These are phyloP conservation scores for Drosophila imparisetae DNA, from an alignment of 2,888 invertebrate species.

Conservation along the genomic window DNA sequence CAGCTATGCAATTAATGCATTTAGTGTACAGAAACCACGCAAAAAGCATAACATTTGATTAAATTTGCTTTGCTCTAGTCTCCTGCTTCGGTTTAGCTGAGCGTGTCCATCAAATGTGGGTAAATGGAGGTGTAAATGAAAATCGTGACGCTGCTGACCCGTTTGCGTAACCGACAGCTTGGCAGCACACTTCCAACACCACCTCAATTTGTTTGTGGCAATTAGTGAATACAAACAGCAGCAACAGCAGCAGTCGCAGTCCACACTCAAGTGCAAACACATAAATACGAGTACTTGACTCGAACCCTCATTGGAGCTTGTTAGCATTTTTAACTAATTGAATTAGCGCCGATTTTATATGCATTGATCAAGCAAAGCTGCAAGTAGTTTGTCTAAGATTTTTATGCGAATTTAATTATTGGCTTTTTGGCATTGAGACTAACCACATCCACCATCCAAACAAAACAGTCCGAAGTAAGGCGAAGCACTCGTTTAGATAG, in stretches of 20 bases:
- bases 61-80: slow-evolving; percentile 23
- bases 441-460: neutral
- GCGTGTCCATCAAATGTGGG: slow-evolving; percentile 46
- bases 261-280: slow-evolving; percentile 21
- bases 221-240: slow-evolving; percentile 64
- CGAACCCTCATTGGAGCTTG: slow-evolving; percentile 32
- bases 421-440: slow-evolving; percentile 43
- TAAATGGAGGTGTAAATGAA: slow-evolving; percentile 39
- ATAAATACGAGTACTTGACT: slow-evolving; percentile 32
- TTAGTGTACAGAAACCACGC: neutral
- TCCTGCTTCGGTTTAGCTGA: slow-evolving; percentile 10
- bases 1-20: neutral
- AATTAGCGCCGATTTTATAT: slow-evolving; percentile 65
- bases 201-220: slow-evolving; percentile 50
- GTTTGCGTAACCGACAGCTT: slow-evolving; percentile 62
- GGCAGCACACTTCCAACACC: slow-evolving; percentile 58
- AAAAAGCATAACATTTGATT: slow-evolving; percentile 4
- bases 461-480: slow-evolving; percentile 8
- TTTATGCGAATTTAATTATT: slow-evolving; percentile 64
- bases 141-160: slow-evolving; percentile 67
- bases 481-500: slow-evolving; percentile 35
- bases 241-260: slow-evolving; percentile 12
- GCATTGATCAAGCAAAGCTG: slow-evolving; percentile 21
- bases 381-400: slow-evolving; percentile 42
- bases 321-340: slow-evolving; percentile 68